Evolutionary conservation across 1,140 invertebrate species (phyloP).

Genomic region (Oncopodura yosiiana): DNA sequence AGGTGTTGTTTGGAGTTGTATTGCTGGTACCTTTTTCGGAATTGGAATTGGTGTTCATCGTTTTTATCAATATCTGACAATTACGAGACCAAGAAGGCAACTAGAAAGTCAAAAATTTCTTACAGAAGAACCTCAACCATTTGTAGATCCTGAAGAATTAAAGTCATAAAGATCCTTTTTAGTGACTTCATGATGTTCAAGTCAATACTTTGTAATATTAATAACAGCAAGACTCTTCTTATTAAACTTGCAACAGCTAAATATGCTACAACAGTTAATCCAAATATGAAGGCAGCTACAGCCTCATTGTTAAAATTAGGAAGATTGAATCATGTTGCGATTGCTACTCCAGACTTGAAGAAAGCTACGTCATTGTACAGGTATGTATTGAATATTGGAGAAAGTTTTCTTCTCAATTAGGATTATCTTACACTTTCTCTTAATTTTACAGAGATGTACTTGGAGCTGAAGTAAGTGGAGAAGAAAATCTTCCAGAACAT

Average conservation of each 20-base stretch:
- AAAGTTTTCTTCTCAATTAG: background rate
- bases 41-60: no score
- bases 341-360: constrained; percentile 49
- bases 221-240: no score
- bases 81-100: constrained; percentile 14
- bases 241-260: no score
- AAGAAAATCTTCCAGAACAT: constrained; percentile 46
- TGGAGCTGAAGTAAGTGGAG: constrained; percentile 46
- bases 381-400: constrained; percentile 16
- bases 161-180: background rate
- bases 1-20: constrained; percentile 28
- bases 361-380: constrained; percentile 46
- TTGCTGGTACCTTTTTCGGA: constrained; percentile 27
- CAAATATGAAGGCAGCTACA: no score
- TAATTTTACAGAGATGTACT: constrained; percentile 45
- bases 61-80: constrained; percentile 23
- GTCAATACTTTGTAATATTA: no score
- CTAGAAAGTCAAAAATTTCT: constrained; percentile 11
- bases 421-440: background rate
- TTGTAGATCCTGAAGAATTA: background rate
- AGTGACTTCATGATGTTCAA: no score
- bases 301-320: constrained; percentile 39
- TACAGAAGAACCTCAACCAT: constrained; percentile 2
- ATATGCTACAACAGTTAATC: no score
- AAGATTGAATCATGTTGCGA: constrained; percentile 52